Evolutionary conservation across 2,113 vertebrate genomes (phyloP).

Genomic region (Lonchura striata): DNA sequence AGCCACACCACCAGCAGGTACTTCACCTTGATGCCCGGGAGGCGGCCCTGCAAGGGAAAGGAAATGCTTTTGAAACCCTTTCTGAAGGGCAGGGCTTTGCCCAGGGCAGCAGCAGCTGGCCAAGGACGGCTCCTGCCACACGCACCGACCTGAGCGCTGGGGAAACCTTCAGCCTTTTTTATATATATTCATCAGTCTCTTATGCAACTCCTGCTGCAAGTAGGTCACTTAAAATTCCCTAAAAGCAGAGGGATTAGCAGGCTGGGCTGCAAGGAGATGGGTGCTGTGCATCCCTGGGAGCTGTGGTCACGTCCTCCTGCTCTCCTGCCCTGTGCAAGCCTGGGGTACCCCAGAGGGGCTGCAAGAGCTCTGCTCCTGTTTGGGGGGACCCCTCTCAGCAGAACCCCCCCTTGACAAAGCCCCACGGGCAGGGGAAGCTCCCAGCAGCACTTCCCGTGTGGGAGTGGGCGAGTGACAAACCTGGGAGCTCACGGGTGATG

Average conservation of each 20-base stretch:
- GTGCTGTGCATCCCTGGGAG: not conserved
- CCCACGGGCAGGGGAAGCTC: accelerated
- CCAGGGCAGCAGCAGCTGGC: accelerated
- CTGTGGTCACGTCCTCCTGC: accelerated
- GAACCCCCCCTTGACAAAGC: not conserved
- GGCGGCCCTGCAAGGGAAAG: slow-evolving; percentile 77
- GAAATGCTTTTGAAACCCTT: not conserved
- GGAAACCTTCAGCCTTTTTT: slow-evolving; percentile 1
- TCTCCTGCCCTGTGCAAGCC: not conserved
- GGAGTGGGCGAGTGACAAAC: not conserved
- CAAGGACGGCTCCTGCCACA: not conserved
- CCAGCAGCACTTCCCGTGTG: accelerated
- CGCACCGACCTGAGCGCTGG: not conserved
- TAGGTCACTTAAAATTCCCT: slow-evolving; percentile 58
- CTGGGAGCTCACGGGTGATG: not conserved
- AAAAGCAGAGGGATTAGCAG: slow-evolving; percentile 22
- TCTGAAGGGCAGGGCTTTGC: not conserved
- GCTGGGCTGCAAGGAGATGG: not conserved
- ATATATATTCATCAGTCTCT: not conserved
- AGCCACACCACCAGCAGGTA: slow-evolving; percentile 92
- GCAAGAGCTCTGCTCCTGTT: not conserved
- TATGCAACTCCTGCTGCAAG: slow-evolving; percentile 58
- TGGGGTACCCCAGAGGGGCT: accelerated
- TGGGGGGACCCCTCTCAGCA: not conserved
- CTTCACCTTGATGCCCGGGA: slow-evolving; percentile 91